phyloP scores from a whole-genome alignment of 2,888 invertebrate species.

The Protula sp. region DNA sequence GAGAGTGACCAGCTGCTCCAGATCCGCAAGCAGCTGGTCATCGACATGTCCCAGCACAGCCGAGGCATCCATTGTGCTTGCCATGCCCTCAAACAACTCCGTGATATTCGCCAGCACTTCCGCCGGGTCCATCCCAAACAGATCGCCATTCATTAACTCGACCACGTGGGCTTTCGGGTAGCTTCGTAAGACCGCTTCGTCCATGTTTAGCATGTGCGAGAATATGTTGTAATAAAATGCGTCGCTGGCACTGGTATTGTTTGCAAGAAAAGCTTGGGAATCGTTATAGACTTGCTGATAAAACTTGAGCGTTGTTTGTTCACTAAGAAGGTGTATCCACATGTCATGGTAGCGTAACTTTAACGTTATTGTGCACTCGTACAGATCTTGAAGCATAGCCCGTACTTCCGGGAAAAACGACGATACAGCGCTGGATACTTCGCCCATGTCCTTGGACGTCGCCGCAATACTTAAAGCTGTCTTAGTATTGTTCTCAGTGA shows the following conservation, averaged over 20 bases:
- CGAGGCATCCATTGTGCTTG: neutral
- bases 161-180: no score
- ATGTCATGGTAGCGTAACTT: neutral
- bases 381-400: neutral
- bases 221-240: neutral
- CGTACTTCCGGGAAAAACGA: neutral
- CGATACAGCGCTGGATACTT: neutral
- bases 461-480: neutral
- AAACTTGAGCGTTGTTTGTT: neutral
- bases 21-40: no score
- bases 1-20: no score
- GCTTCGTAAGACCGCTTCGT: no score
- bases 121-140: neutral
- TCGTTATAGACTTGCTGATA: neutral
- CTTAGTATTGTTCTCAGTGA: neutral
- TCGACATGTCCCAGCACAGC: neutral
- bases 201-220: no score
- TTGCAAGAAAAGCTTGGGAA: neutral
- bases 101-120: neutral
- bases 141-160: neutral
- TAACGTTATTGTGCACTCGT: neutral
- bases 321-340: neutral
- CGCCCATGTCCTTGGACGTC: neutral
- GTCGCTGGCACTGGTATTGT: neutral
- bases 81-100: neutral